Percentiles rank a stretch among this genome's conserved stretches.
phyloP scores from a whole-genome alignment of 2,113 vertebrate species.

The mouse (Mus musculus) region GRCm39 chr4:151791501-151792000 shows the following conservation, averaged over 20 bases:
- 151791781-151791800: neutral
- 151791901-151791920: neutral
- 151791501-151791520: conserved; percentile 78
- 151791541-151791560: conserved; percentile 78
- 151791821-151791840: neutral
- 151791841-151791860: neutral
- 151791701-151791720: neutral
- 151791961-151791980: neutral
- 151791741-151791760: accelerated
- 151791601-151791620: conserved; percentile 37
- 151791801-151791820: neutral
- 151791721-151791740: neutral
- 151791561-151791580: conserved; percentile 62
- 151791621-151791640: conserved; percentile 14
- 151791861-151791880: neutral
- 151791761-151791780: neutral
- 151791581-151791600: conserved; percentile 70
- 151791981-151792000: neutral
- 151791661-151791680: neutral
- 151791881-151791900: neutral
- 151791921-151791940: neutral
- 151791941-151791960: neutral
- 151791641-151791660: conserved; percentile 36
- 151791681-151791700: conserved; percentile 8
- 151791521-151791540: conserved; percentile 76